Evolutionary conservation across 2,113 vertebrate species (phyloP).

Genomic region (Anoura caudifer): DNA sequence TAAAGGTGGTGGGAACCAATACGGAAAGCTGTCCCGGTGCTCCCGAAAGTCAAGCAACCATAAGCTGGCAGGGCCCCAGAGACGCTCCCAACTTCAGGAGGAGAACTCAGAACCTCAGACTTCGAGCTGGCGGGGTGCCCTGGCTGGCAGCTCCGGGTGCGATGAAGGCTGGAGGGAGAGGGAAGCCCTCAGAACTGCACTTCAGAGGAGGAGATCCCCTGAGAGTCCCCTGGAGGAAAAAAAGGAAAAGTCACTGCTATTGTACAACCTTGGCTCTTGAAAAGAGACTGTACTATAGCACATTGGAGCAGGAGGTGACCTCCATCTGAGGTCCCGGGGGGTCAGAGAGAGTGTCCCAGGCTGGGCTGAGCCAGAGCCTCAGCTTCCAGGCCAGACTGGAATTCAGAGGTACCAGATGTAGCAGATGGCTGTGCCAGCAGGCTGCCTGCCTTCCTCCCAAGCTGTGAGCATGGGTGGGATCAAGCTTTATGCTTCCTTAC

Average conservation of each 20-base stretch:
- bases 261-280: neutral
- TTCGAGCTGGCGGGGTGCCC: neutral
- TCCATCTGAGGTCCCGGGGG: neutral
- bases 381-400: conserved; percentile 24
- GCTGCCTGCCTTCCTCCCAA: conserved; percentile 13
- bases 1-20: neutral
- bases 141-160: too few relatives aligned
- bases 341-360: neutral
- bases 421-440: conserved; percentile 43
- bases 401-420: conserved; percentile 21
- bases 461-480: neutral
- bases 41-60: neutral
- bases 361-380: neutral
- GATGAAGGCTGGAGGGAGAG: neutral
- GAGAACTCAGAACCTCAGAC: neutral
- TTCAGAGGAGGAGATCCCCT: neutral
- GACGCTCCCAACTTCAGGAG: neutral
- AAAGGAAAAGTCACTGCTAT: neutral
- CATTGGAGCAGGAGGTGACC: neutral
- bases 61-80: neutral
- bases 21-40: neutral
- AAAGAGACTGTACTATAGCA: neutral
- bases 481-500: neutral
- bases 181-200: neutral
- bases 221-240: neutral